Conservation (phyloP, 2,113 vertebrate species). For the Bubo scandiacus region DNA sequence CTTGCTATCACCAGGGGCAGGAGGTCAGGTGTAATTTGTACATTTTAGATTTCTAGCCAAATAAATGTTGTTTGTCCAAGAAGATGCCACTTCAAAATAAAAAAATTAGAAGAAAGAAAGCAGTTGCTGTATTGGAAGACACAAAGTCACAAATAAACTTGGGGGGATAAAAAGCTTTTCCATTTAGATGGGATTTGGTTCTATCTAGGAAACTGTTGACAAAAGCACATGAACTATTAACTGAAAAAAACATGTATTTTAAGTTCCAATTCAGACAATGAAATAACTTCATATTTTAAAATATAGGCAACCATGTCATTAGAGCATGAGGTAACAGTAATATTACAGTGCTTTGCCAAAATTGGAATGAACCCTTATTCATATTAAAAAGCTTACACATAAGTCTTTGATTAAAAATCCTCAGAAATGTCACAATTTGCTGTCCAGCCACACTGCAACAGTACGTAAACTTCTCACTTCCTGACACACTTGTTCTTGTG, state of each 20-base stretch:
- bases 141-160: neutral
- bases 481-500: neutral
- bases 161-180: rapidly evolving
- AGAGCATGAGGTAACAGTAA: neutral
- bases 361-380: neutral
- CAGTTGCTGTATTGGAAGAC: neutral
- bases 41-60: slow-evolving; percentile 49
- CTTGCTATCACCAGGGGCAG: neutral
- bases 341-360: neutral
- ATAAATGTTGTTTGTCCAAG: slow-evolving; percentile 24
- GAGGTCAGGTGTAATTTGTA: slow-evolving; percentile 35
- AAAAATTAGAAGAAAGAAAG: slow-evolving; percentile 48
- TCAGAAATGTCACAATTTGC: neutral
- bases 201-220: neutral
- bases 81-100: slow-evolving; percentile 19
- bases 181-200: neutral
- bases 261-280: neutral
- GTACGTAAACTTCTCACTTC: rapidly evolving
- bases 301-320: rapidly evolving
- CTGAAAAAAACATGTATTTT: neutral
- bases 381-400: neutral
- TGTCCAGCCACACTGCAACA: neutral
- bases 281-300: neutral
- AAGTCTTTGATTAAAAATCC: neutral
- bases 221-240: rapidly evolving